Evolutionary conservation across 2,888 invertebrate species (phyloP).

Genomic region (Nymphalis polychloros): DNA sequence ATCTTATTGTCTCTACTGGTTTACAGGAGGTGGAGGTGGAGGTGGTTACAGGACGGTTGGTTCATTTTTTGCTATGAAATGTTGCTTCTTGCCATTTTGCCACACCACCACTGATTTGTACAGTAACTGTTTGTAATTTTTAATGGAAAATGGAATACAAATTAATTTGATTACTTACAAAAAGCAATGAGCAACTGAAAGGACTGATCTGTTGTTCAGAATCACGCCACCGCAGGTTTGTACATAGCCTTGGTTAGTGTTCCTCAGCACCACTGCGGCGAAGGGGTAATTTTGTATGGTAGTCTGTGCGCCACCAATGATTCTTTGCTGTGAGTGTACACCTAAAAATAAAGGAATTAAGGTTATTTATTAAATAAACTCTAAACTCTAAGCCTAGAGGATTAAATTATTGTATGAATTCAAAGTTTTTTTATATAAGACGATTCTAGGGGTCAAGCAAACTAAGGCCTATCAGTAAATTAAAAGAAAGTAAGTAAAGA

Average conservation of each 20-base stretch:
- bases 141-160: too few relatives aligned
- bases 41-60: too few relatives aligned
- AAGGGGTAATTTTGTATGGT: constrained; percentile 37
- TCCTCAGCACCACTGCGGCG: constrained; percentile 30
- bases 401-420: constrained; percentile 6
- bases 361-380: neutral
- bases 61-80: neutral
- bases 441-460: too few relatives aligned
- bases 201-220: constrained; percentile 43
- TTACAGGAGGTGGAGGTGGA: too few relatives aligned
- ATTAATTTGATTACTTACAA: constrained; percentile 18
- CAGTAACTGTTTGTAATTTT: neutral
- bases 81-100: neutral
- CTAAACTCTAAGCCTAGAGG: neutral
- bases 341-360: constrained; percentile 15
- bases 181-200: constrained; percentile 44
- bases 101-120: too few relatives aligned
- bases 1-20: too few relatives aligned
- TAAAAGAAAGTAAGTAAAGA: too few relatives aligned
- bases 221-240: constrained; percentile 46
- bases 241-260: constrained; percentile 24
- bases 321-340: constrained; percentile 25
- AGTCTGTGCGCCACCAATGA: constrained; percentile 36
- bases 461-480: too few relatives aligned
- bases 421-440: neutral